phyloP scores from a whole-genome alignment of 2,113 vertebrate species.

The Phalacrocorax carbo region DNA sequence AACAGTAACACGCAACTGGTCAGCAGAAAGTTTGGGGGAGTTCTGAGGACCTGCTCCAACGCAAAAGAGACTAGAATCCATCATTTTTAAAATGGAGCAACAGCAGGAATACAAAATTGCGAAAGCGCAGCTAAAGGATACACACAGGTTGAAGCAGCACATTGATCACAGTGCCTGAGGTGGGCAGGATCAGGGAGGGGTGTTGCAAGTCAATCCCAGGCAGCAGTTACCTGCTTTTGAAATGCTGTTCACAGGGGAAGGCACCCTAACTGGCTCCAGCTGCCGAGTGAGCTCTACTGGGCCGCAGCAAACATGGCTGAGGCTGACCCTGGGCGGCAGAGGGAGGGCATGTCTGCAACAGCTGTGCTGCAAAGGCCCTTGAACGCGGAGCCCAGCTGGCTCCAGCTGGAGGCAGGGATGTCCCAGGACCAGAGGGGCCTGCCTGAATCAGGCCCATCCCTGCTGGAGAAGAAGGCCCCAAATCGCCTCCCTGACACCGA shows the following conservation, averaged over 20 bases:
- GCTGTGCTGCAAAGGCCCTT: neutral
- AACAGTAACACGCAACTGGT: neutral
- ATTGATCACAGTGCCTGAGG: neutral
- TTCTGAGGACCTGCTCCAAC: neutral
- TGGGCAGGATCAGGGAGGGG: neutral
- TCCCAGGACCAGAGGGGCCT: too few relatives aligned
- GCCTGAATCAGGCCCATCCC: neutral
- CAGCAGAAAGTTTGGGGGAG: neutral
- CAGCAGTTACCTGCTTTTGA: neutral
- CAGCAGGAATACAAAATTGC: neutral
- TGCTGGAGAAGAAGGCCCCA: neutral
- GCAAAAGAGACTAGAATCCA: neutral
- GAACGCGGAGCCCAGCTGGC: rapidly evolving
- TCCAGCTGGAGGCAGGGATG: neutral
- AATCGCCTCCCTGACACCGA: neutral
- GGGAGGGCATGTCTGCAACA: neutral
- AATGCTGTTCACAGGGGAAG: rapidly evolving
- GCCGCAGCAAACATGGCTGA: neutral
- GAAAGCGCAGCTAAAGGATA: neutral
- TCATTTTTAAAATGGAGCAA: neutral
- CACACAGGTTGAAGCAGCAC: neutral
- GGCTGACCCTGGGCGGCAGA: neutral
- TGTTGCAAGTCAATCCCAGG: neutral
- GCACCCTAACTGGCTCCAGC: neutral
- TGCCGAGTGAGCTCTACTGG: rapidly evolving